A percentile compares a stretch with the other conserved stretches of the same genome.
These are phyloP conservation scores for Watersipora subatra DNA, from an alignment of 1,140 invertebrate genomes.

Conservation along the genomic window DNA sequence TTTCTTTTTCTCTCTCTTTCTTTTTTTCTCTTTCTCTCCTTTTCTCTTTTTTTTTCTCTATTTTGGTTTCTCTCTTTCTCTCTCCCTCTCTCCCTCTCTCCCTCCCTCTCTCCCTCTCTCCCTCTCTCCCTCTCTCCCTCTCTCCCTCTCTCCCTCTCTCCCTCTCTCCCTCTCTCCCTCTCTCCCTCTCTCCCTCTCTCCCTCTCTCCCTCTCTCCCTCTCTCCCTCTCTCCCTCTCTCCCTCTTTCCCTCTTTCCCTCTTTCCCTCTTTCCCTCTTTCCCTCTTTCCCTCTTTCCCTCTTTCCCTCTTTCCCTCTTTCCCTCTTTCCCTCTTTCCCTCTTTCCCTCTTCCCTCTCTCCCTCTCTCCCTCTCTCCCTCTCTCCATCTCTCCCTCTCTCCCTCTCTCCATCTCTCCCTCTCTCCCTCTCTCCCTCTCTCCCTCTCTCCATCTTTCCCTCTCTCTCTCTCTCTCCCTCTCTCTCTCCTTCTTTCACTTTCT, in stretches of 20 bases:
- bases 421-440: not conserved
- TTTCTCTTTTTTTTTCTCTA: not conserved
- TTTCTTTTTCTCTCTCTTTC: not conserved
- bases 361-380: not conserved
- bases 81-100: constrained; percentile 1
- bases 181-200: not conserved
- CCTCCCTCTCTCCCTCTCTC: constrained; percentile 19
- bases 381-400: too few species aligned
- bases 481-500: not conserved
- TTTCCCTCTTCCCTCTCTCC: not conserved
- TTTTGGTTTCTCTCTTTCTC: not conserved
- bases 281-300: not conserved
- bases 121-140: constrained; percentile 14
- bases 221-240: not conserved
- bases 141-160: constrained; percentile 6
- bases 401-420: too few species aligned
- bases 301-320: not conserved
- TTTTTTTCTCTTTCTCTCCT: not conserved
- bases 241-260: not conserved
- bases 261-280: not conserved
- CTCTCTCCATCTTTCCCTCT: not conserved
- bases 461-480: not conserved
- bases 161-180: not conserved
- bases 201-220: not conserved
- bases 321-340: not conserved